phyloP scores from a whole-genome alignment of 2,113 vertebrate species.

The Craseonycteris thonglongyai region DNA sequence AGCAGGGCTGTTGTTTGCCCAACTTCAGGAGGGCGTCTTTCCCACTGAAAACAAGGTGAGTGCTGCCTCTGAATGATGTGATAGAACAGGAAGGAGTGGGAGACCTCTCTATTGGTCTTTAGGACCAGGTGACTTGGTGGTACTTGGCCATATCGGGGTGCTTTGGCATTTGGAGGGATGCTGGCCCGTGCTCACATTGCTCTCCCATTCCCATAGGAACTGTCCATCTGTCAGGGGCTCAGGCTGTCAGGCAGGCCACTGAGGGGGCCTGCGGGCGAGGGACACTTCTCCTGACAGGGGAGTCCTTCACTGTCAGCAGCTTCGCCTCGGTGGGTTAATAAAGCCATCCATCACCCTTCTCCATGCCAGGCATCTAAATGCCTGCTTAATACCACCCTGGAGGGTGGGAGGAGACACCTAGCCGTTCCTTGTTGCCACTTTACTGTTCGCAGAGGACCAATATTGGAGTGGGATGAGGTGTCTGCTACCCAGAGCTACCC shows the following conservation, averaged over 20 bases:
- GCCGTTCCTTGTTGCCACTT: constrained; percentile 51
- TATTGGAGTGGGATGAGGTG: constrained; percentile 38
- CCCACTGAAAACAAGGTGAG: not conserved
- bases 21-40: not conserved
- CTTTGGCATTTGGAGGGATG: not conserved
- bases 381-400: constrained; percentile 72
- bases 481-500: not conserved
- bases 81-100: not conserved
- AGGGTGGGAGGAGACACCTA: constrained; percentile 22
- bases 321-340: constrained; percentile 77
- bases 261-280: constrained; percentile 61
- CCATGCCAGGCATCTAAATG: constrained; percentile 79
- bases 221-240: constrained; percentile 57
- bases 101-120: not conserved
- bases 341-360: constrained; percentile 80
- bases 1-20: not conserved
- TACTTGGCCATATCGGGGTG: not conserved
- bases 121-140: not conserved
- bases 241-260: not conserved
- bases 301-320: constrained; percentile 71
- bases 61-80: not conserved
- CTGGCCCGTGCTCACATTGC: not conserved
- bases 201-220: not conserved
- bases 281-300: constrained; percentile 51
- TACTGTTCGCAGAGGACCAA: constrained; percentile 56